Evolutionary conservation across 1,140 invertebrate genomes (phyloP), one percentile per base, ranked within the genome.

Genomic region (Melitaea cinxia): DNA sequence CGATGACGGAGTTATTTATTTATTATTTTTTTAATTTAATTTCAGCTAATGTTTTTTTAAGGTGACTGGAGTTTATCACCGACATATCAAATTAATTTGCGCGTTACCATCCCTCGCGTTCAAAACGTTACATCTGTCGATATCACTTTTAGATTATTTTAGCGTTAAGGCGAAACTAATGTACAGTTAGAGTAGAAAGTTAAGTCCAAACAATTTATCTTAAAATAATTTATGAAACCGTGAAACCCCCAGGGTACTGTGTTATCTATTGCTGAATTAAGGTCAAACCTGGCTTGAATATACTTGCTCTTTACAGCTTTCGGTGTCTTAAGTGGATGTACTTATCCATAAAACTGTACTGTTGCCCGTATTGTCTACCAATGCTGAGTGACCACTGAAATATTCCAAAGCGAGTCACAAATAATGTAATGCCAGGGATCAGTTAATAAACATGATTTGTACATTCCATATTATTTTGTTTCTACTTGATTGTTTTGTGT

Each of bases 381-480:
- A 57, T 53, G 73, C 74, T 77, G 63, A 71, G 74, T 88, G 85
- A 78, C 83, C 70, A 70, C 61, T 65, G 63, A 78, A 65, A 70
- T 73, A 72, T 75, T 74, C 72, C 62, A 77, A 75, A 81, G 81
- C 77, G 70, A 85, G 82, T 88, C 88, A 88, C 86, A 86, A 91
- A 91, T 77, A 83, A 88, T 91, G 86, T 91, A 91, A 91, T 91
- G 85, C 87, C 89, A 91, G 89, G 90, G 84, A 89, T 91, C 89
- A 89, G 84, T 88, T 81, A 91, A 92, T 91, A 91, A 92, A 91
- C 89, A 92, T 90, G 92, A 93, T 93, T 93, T 93, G 93, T 93
- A 93, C 93, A 93, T 93, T 93, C 93, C 93, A 93, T 92, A 91
- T 92, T 92, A 92, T 92, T 91, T 93, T 93, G 83, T 91, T 93